Evolutionary conservation across 2,113 vertebrate species (phyloP).

Genomic region (Regulus satrapa): DNA sequence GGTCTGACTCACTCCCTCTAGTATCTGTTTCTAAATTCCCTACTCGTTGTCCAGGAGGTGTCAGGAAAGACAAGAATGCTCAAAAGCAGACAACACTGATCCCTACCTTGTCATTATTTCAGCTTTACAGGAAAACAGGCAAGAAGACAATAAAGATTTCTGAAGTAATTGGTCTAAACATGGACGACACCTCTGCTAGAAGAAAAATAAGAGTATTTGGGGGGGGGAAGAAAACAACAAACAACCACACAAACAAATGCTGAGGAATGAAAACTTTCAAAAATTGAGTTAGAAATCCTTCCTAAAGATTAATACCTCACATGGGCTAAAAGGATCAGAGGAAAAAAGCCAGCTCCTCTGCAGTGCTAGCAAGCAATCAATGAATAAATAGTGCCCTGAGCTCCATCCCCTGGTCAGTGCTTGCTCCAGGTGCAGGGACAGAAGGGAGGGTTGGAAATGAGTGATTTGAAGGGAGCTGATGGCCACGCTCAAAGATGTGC

Average conservation of each 20-base stretch:
- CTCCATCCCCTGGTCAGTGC: background rate
- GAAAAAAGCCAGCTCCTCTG: background rate
- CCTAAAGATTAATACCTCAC: background rate
- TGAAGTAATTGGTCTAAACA: background rate
- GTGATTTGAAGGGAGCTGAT: background rate
- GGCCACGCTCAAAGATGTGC: background rate
- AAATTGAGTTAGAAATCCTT: background rate
- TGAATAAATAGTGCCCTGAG: background rate
- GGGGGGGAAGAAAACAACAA: fast-evolving
- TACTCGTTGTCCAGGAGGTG: background rate
- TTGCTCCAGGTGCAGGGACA: background rate
- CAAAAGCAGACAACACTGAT: background rate
- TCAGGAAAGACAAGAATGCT: background rate
- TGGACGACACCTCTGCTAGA: background rate
- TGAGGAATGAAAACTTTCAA: background rate
- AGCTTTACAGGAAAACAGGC: background rate
- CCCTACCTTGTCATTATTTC: background rate
- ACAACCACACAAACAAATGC: no score
- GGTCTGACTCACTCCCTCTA: background rate
- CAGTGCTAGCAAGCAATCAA: background rate
- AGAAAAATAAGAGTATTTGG: background rate
- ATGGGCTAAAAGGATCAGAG: background rate
- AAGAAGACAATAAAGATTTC: background rate
- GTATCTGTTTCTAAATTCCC: background rate
- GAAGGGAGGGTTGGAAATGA: background rate